Conservation (phyloP, 2,797 vertebrate genomes). For the Danio kyathit region DNA sequence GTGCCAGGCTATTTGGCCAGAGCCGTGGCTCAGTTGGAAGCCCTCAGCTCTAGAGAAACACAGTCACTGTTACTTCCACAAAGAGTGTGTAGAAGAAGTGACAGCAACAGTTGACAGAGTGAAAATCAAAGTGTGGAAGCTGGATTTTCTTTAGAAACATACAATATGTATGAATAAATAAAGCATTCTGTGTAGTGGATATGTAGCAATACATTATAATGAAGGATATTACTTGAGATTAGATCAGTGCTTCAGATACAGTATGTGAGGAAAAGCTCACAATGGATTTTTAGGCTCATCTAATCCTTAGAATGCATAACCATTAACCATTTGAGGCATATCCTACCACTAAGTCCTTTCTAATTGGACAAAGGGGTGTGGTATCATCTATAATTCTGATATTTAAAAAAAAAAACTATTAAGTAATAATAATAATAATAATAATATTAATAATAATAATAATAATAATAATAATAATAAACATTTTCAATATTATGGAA, state of each 20-base stretch:
- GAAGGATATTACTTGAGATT: not conserved
- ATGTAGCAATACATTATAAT: not conserved
- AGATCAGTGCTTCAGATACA: not conserved
- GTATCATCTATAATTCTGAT: no score
- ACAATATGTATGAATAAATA: not conserved
- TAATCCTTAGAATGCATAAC: not conserved
- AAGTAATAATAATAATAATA: no score
- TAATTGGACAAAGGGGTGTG: not conserved
- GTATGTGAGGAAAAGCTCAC: not conserved
- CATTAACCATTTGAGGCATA: not conserved
- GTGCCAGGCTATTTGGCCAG: constrained; percentile 72
- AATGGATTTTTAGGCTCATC: not conserved
- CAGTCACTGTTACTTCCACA: constrained; percentile 77
- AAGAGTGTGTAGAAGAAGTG: constrained; percentile 56
- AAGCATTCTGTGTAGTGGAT: not conserved
- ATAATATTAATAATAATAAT: no score
- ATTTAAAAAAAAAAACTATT: no score
- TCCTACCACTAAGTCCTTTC: not conserved
- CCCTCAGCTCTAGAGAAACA: constrained; percentile 68
- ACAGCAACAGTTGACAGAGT: not conserved
- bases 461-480: no score
- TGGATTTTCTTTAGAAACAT: not conserved
- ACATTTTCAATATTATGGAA: no score
- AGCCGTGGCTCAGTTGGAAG: constrained; percentile 67
- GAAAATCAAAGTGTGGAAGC: not conserved